Conservation (phyloP, 2,797 vertebrate genomes). For the Apogon talboti region DNA sequence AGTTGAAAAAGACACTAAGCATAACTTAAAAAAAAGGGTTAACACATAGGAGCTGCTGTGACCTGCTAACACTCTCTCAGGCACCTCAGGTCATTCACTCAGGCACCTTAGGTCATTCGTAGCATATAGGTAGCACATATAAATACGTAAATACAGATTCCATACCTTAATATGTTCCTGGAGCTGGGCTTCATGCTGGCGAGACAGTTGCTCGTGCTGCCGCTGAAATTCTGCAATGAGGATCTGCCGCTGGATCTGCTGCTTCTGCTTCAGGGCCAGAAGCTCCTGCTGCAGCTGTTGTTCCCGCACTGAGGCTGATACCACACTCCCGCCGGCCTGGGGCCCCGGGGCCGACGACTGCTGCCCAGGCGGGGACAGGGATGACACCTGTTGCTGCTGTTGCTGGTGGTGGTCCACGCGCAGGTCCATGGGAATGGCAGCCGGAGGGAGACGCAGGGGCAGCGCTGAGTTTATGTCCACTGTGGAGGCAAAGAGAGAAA, state of each 20-base stretch:
- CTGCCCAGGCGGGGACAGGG: constrained; percentile 67
- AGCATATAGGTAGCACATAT: too few species aligned
- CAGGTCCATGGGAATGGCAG: constrained; percentile 95
- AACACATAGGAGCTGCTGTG: too few species aligned
- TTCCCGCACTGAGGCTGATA: constrained; percentile 79
- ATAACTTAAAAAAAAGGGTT: too few species aligned
- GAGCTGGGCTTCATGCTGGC: constrained; percentile 96
- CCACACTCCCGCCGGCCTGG: constrained; percentile 38
- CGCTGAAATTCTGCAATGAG: constrained; percentile 98
- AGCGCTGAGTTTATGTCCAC: constrained; percentile 92
- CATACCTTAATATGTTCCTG: constrained; percentile 94
- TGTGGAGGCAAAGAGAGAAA: constrained; percentile 49
- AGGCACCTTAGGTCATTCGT: too few species aligned
- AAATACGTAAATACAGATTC: not conserved
- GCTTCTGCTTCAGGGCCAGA: constrained; percentile 95
- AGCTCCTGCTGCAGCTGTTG: constrained; percentile 98
- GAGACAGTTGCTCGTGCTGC: constrained; percentile 96
- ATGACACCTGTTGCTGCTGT: constrained; percentile 70
- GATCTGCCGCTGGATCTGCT: constrained; percentile 97
- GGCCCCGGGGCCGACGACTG: constrained; percentile 43
- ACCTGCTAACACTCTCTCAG: too few species aligned
- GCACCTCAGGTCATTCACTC: too few species aligned
- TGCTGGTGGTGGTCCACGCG: constrained; percentile 88
- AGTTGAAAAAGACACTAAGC: too few species aligned
- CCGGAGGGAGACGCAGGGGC: constrained; percentile 91